Conservation (phyloP, 1,140 invertebrate species). For the Leptopilina clavipes region DNA sequence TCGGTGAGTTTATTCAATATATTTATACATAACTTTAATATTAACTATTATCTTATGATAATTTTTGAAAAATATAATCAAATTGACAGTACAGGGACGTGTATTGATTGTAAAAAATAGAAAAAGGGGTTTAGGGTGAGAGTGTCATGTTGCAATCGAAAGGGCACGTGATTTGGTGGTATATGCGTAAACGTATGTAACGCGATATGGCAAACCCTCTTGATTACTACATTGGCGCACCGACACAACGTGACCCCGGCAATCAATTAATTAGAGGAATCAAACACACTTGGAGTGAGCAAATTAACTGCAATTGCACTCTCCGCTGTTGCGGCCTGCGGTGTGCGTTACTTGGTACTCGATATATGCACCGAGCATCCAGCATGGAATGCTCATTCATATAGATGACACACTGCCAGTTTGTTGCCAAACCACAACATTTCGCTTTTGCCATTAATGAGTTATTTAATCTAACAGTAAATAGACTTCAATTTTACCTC, state of each 20-base stretch:
- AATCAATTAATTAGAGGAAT: slow-evolving; percentile 76
- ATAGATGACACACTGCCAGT: slow-evolving; percentile 37
- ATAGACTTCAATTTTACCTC: slow-evolving; percentile 19
- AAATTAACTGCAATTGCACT: slow-evolving; percentile 75
- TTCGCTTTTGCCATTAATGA: slow-evolving; percentile 16
- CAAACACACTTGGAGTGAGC: slow-evolving; percentile 75
- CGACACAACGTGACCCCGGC: slow-evolving; percentile 64
- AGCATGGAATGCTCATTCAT: slow-evolving; percentile 43
- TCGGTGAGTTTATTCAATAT: slow-evolving; percentile 82
- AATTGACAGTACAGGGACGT: no score
- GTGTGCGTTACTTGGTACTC: slow-evolving; percentile 56
- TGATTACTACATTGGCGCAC: slow-evolving; percentile 65
- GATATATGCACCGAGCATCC: slow-evolving; percentile 35
- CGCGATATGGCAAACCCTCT: slow-evolving; percentile 59
- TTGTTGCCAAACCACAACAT: slow-evolving; percentile 34
- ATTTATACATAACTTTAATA: no score
- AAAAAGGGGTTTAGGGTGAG: no score
- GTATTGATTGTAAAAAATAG: no score
- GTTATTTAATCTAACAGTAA: slow-evolving; percentile 9
- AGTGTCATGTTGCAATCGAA: slow-evolving; percentile 44
- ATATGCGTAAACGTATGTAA: slow-evolving; percentile 49
- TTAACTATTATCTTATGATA: no score
- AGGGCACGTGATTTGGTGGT: slow-evolving; percentile 15
- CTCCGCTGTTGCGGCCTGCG: slow-evolving; percentile 69
- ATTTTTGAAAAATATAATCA: no score